Evolutionary conservation across 2,888 invertebrate species (phyloP).

Genomic region (Drosophila algonquin): DNA sequence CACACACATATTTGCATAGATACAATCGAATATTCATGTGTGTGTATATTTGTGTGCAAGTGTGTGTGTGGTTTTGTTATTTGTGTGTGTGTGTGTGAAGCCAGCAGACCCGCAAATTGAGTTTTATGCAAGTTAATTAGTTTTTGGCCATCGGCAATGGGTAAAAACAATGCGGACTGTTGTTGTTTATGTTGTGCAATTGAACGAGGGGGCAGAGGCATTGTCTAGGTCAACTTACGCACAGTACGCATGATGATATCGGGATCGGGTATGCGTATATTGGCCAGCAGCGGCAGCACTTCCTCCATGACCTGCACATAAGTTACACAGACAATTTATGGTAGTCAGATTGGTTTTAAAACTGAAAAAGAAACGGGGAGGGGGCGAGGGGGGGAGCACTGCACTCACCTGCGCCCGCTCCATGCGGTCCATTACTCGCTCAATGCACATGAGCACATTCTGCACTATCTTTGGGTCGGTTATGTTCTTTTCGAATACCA

Average conservation of each 20-base stretch:
- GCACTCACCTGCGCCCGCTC: slow-evolving; percentile 89
- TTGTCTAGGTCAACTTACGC: slow-evolving; percentile 89
- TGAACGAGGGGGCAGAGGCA: not conserved
- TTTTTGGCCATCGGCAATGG: slow-evolving; percentile 38
- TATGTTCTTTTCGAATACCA: slow-evolving; percentile 91
- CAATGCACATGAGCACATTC: slow-evolving; percentile 91
- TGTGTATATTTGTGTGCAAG: not conserved
- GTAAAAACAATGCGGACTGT: slow-evolving; percentile 19
- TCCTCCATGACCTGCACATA: slow-evolving; percentile 90
- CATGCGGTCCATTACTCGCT: slow-evolving; percentile 92
- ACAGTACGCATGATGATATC: slow-evolving; percentile 95
- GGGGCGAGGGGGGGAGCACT: not conserved
- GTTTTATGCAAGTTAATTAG: slow-evolving; percentile 55
- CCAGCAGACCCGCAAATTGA: slow-evolving; percentile 24
- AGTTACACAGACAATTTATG: not conserved
- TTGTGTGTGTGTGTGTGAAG: slow-evolving; percentile 6
- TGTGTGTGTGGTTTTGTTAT: no score
- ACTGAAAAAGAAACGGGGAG: no score
- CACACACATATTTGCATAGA: slow-evolving; percentile 4
- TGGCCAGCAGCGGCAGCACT: slow-evolving; percentile 94
- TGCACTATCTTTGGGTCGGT: slow-evolving; percentile 92
- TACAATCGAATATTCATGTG: not conserved
- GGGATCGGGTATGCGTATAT: slow-evolving; percentile 93
- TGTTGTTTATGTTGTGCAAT: slow-evolving; percentile 1
- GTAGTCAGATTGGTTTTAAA: not conserved